Evolutionary conservation across 2,113 vertebrate species (phyloP), one percentile per base, ranked within the genome.

Genomic region (Neomonachus schauinslandi): DNA sequence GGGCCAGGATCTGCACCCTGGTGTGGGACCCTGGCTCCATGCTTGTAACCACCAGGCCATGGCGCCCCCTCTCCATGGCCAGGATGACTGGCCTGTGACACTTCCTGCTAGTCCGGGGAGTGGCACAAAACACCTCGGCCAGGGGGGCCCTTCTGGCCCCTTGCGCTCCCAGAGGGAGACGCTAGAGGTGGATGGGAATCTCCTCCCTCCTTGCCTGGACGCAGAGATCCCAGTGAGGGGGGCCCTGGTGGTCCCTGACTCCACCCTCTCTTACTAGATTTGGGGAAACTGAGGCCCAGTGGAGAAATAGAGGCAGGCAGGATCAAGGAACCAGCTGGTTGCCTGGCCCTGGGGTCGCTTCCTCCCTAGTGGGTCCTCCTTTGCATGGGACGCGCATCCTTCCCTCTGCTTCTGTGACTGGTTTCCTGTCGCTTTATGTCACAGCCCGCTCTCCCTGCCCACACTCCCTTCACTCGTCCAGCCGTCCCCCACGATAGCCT

Each of bases 31-130:
- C 24, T 31, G 49, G 55, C 53, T 26, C 77, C 2, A 0, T 13
- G 59, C 31, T 33, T 0, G 1, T 18, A 12, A 5, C 51, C 42
- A 4, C 11, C 36, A n/a, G 85, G 86, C 36, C 1, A 0, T 0
- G 1, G 39, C 1, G 13, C 61, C 51, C 36, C 33, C 11, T 36
- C 86, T 14, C 28, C 21, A 0, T 14, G 69, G 59, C 95, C 18
- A 4, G 28, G 19, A 13, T 10, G 65, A 59, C 51, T 31, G 7
- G 18, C 22, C 6, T 3, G 0, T 0, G 51, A 19, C 63, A 46
- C 0, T 0, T 72, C 31, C 61, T n/a, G 26, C 55, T 24, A 16
- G 59, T 9, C 63, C 21, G 1, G 31, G 4, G 53, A n/a, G 49
- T 46, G 57, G 24, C 51, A 61, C 14, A 33, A 11, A 49, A 51